Evolutionary conservation across 1,140 invertebrate genomes (phyloP).

Genomic region (Oedothorax gibbosus): DNA sequence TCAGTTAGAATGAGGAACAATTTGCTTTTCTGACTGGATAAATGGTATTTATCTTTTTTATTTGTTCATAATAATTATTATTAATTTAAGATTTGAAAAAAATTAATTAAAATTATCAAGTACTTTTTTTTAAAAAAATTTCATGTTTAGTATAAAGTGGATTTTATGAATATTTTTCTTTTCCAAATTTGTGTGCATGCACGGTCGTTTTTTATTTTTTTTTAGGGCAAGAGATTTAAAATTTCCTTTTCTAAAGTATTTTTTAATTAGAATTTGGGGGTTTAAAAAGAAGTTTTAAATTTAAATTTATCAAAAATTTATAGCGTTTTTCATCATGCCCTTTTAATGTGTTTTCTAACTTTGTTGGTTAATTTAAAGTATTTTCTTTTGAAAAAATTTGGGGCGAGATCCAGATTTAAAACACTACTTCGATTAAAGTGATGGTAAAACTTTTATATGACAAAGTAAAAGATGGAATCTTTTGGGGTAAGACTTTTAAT

Average conservation of each 20-base stretch:
- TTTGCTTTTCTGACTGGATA: constrained; percentile 99
- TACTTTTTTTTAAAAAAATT: not conserved
- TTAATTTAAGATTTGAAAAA: no score
- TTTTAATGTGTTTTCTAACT: no score
- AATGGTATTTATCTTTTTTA: constrained; percentile 74
- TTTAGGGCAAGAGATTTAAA: no score
- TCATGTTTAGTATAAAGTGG: not conserved
- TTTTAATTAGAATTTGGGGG: no score
- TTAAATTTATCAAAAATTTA: no score
- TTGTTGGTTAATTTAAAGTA: no score
- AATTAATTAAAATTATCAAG: no score
- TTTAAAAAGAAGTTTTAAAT: no score
- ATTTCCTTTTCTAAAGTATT: no score
- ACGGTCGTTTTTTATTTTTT: no score
- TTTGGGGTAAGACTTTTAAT: constrained; percentile 80
- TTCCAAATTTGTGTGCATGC: not conserved
- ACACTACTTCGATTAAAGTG: constrained; percentile 89
- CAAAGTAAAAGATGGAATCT: constrained; percentile 97
- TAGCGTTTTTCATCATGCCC: no score
- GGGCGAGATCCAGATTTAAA: constrained; percentile 88
- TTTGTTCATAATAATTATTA: no score
- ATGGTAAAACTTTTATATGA: constrained; percentile 91
- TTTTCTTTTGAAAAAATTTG: constrained; percentile 75
- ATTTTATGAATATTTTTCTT: not conserved
- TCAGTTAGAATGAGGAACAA: constrained; percentile 95